Conservation (phyloP, 2,113 vertebrate genomes). For the Proterorhinus semilunaris region DNA sequence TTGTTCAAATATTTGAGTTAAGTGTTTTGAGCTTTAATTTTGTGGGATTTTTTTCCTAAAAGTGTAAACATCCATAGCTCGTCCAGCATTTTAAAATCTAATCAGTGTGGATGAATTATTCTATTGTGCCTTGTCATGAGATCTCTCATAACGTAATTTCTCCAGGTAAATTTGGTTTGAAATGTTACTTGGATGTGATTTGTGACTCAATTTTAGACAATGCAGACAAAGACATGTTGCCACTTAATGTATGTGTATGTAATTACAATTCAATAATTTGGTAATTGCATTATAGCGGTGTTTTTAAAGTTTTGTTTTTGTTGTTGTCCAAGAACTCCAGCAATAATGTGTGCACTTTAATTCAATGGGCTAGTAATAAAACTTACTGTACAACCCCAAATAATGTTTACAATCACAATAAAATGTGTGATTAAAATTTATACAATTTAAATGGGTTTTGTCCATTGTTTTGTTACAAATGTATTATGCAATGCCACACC, state of each 20-base stretch:
- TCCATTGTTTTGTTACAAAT: background rate
- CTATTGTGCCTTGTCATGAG: no score
- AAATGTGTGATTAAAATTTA: background rate
- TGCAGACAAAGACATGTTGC: no score
- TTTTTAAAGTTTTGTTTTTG: constrained; percentile 25
- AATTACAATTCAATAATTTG: no score
- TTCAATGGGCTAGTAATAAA: background rate
- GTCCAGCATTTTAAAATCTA: no score
- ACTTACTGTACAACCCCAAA: background rate
- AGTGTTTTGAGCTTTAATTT: background rate
- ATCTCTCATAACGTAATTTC: no score
- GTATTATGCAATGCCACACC: background rate
- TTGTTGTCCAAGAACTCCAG: background rate
- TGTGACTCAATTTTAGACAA: no score
- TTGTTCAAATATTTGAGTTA: background rate
- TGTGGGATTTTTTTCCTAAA: no score
- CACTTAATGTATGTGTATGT: no score
- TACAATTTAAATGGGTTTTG: constrained; percentile 2
- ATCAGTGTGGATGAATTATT: no score
- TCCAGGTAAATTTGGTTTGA: no score
- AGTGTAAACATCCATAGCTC: no score
- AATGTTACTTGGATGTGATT: no score
- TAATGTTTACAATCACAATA: constrained; percentile 45
- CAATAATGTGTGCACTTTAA: constrained; percentile 24
- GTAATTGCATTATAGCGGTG: background rate